A percentile compares a stretch with the other conserved stretches of the same genome.
Evolutionary conservation across 2,113 vertebrate species (phyloP).

Genomic region (Rynchops niger): DNA sequence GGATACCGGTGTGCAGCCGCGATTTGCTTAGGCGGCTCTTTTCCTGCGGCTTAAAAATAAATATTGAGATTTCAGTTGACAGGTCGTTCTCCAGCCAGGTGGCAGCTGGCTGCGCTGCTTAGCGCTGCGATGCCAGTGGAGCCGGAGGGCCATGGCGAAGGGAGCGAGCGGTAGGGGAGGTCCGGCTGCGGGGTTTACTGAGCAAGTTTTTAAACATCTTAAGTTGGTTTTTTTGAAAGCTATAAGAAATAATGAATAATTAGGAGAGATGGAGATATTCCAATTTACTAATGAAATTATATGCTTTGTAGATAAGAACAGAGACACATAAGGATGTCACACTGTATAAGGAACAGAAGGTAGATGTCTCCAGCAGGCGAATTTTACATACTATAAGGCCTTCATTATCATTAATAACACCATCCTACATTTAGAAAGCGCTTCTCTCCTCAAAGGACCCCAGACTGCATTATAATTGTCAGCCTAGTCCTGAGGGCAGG

Average conservation of each 20-base stretch:
- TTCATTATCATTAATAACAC: background rate
- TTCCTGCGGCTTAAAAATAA: background rate
- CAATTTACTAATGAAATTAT: background rate
- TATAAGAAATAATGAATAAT: background rate
- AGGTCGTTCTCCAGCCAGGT: background rate
- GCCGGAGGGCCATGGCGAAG: accelerated
- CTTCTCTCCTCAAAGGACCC: background rate
- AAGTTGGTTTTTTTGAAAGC: background rate
- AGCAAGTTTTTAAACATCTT: background rate
- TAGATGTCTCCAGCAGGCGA: background rate
- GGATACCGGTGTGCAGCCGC: accelerated
- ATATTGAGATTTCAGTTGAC: background rate
- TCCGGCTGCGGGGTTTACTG: background rate
- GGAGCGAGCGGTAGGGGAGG: background rate
- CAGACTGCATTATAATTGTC: background rate
- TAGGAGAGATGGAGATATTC: background rate
- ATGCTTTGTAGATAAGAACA: background rate
- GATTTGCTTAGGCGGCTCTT: background rate
- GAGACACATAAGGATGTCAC: background rate
- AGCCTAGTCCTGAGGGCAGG: background rate
- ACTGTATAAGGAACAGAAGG: background rate
- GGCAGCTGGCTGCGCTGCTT: accelerated
- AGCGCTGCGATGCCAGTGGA: accelerated
- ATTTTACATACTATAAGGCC: background rate
- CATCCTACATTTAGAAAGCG: background rate